These are phyloP conservation scores for Dicycla oo DNA, from an alignment of 2,888 invertebrate genomes.

Conservation along the genomic window DNA sequence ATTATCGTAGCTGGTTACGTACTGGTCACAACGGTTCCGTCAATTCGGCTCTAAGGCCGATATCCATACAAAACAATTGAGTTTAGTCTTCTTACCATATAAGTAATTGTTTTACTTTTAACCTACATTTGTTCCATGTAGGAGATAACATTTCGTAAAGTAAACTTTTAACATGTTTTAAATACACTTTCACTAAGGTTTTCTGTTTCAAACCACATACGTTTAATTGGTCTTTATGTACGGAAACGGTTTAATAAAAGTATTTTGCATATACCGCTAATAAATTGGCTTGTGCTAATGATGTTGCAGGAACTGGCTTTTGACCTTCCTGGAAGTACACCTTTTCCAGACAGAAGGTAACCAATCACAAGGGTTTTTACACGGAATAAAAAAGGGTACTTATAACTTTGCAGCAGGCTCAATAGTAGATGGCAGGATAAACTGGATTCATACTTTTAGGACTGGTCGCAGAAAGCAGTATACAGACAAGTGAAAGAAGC, in stretches of 20 bases:
- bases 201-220: slow-evolving; percentile 8
- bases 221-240: slow-evolving; percentile 5
- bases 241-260: neutral
- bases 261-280: neutral
- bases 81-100: neutral
- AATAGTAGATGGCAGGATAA: neutral
- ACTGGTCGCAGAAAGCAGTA: no score
- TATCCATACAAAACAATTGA: slow-evolving; percentile 9
- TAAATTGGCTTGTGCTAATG: neutral
- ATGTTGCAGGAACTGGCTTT: neutral
- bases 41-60: neutral
- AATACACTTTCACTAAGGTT: slow-evolving; percentile 50
- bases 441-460: neutral
- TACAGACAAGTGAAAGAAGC: no score
- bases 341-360: neutral
- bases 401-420: neutral
- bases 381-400: no score
- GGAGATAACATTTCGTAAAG: slow-evolving; percentile 27
- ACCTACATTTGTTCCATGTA: slow-evolving; percentile 34
- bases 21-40: neutral
- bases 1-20: neutral
- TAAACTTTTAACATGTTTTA: slow-evolving; percentile 38
- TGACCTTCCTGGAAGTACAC: neutral
- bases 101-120: slow-evolving; percentile 33
- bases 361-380: neutral